A percentile compares a stretch with the other conserved stretches of the same genome.
Evolutionary conservation across 2,113 vertebrate genomes (phyloP).

Genomic region (Chaetodon auriga): DNA sequence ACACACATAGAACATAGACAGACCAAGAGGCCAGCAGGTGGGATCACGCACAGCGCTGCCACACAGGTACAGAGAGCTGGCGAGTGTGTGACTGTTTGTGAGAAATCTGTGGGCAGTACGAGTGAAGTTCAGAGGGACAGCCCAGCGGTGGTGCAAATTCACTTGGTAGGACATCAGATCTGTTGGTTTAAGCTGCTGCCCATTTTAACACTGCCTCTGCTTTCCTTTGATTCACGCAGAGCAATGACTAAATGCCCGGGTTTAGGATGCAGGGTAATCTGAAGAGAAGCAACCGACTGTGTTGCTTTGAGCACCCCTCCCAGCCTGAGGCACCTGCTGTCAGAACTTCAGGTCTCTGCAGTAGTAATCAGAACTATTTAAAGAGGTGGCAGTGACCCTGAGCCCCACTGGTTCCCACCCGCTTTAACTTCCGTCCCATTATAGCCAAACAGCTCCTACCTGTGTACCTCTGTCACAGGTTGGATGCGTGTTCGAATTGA

Average conservation of each 20-base stretch:
- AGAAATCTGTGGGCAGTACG: slow-evolving; percentile 19
- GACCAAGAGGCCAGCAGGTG: slow-evolving; percentile 19
- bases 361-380: slow-evolving; percentile 10
- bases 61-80: slow-evolving; percentile 13
- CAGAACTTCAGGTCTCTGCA: neutral
- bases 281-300: neutral
- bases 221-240: slow-evolving; percentile 35
- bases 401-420: neutral
- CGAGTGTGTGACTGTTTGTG: neutral
- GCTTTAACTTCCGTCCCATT: neutral
- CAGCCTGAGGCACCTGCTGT: slow-evolving; percentile 3
- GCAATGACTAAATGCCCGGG: slow-evolving; percentile 31
- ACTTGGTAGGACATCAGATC: slow-evolving; percentile 32
- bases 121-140: slow-evolving; percentile 22
- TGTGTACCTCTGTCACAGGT: neutral
- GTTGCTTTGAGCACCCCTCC: neutral
- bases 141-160: slow-evolving; percentile 49
- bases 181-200: slow-evolving; percentile 38
- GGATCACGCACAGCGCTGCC: neutral
- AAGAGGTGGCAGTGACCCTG: neutral
- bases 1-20: slow-evolving; percentile 10
- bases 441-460: neutral
- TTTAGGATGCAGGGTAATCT: neutral
- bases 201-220: slow-evolving; percentile 41
- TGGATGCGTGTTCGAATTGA: neutral